Base-by-base conservation (phyloP, 2,797 vertebrate species). In the Sternarchorhynchus goeldii region DNA sequence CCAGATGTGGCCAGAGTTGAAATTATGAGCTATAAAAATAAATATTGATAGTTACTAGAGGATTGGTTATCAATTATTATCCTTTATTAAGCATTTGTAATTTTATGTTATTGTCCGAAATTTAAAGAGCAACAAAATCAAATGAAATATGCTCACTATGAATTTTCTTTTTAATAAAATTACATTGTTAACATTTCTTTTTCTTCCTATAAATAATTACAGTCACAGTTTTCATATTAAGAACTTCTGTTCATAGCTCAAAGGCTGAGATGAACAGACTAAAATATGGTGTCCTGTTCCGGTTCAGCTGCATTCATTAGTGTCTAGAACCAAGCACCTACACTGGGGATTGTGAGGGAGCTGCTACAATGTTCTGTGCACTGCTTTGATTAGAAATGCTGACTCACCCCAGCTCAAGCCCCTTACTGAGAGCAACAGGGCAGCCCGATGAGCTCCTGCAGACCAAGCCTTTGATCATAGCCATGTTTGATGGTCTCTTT, bases 301-400 rank as follows among this genome's bases (percentile, higher is more conserved):
- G 68, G 31, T 75, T 66, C 29, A 70, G 71, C 57, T 39, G 50
- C 25, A 71, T 21, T 84, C 73, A 78, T 81, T 85, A 79, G 41
- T 60, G 66, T 84, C 77, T 69, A 53, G 20, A 67, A 63, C 18
- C 66, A 75, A 60, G 67, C 58, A 78, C 62, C 31, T 70, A 72
- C 41, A 82, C 58, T 77, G 45, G 71, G 69, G 50, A 10, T 53
- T 73, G 53, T 6, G 69, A 56, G 65, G 31, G 50, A 83, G 60
- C n/a, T 29, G 71, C 66, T 20, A 29, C 50, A 59, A 55, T 57
- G 70, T 81, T 36, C 58, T 64, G 45, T 75, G 74, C 63, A 50
- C 50, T 56, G 79, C 79, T 85, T 85, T 86, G 79, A 87, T 85
- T 81, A 86, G 29, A 57, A 75, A 76, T 65, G 79, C 78, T 73